Evolutionary conservation across 1,140 invertebrate genomes (phyloP).

Genomic region (Euwallacea similis): DNA sequence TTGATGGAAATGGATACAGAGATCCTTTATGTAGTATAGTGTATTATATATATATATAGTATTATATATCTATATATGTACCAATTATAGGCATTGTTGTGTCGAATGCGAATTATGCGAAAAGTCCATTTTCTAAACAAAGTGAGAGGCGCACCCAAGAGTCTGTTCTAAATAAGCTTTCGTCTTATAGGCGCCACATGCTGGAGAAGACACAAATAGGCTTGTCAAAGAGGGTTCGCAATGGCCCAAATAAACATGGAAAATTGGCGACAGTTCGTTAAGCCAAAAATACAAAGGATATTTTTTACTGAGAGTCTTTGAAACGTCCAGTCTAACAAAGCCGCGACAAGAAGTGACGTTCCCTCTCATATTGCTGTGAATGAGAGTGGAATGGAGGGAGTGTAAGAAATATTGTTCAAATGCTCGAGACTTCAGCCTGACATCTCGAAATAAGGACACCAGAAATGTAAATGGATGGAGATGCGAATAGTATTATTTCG

Average conservation of each 20-base stretch:
- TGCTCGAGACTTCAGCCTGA: too few relatives aligned
- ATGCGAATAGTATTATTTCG: too few relatives aligned
- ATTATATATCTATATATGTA: not conserved
- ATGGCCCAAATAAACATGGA: constrained; percentile 6
- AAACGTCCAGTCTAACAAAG: not conserved
- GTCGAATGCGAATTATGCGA: not conserved
- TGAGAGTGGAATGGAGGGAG: not conserved
- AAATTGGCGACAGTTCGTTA: constrained; percentile 5
- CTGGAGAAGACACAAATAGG: not conserved
- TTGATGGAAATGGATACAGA: constrained; percentile 15
- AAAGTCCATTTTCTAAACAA: not conserved
- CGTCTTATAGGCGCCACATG: not conserved
- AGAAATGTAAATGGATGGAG: too few relatives aligned
- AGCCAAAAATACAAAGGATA: not conserved
- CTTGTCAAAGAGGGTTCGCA: not conserved
- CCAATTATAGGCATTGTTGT: not conserved
- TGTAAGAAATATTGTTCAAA: too few relatives aligned
- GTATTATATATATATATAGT: not conserved
- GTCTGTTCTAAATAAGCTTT: not conserved
- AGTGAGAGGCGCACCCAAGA: not conserved
- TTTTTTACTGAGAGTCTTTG: not conserved
- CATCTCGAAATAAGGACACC: too few relatives aligned
- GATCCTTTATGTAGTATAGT: too few relatives aligned
- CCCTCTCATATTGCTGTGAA: not conserved
- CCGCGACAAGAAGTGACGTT: too few relatives aligned